phyloP scores from a whole-genome alignment of 2,113 vertebrate species.

The Cyprinodon variegatus region DNA sequence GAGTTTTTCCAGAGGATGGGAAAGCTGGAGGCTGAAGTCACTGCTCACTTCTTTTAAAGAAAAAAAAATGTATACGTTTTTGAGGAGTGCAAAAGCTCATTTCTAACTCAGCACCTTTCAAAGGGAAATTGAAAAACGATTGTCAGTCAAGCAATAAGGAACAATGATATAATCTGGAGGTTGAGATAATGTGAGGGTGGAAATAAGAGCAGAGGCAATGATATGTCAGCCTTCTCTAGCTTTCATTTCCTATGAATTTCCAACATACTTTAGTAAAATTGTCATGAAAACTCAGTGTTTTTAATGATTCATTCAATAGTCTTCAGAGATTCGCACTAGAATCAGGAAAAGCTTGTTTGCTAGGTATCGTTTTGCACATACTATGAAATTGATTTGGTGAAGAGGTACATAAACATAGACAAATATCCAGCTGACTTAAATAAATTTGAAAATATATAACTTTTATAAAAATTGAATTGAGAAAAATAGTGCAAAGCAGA shows the following conservation, averaged over 20 bases:
- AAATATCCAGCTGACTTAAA: no score
- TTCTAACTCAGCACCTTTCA: not conserved
- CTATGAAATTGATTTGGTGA: no score
- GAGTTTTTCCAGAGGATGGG: conserved; percentile 78
- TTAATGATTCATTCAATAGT: not conserved
- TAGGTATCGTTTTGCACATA: no score
- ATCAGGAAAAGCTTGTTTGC: no score
- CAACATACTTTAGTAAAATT: not conserved
- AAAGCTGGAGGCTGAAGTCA: conserved; percentile 78
- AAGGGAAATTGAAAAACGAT: not conserved
- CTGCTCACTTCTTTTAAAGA: conserved; percentile 52
- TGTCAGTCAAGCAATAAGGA: not conserved
- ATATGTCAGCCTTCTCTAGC: not conserved
- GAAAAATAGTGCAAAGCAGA: no score
- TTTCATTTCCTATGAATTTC: not conserved
- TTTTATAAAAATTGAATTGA: no score
- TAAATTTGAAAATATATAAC: no score
- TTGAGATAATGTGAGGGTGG: not conserved
- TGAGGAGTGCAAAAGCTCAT: not conserved
- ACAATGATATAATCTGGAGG: not conserved
- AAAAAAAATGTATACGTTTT: not conserved
- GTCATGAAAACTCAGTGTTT: not conserved
- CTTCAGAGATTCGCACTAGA: no score
- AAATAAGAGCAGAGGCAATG: not conserved
- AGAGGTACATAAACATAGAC: no score